phyloP scores from a whole-genome alignment of 2,113 vertebrate genomes.

The Hemichromis elongatus region DNA sequence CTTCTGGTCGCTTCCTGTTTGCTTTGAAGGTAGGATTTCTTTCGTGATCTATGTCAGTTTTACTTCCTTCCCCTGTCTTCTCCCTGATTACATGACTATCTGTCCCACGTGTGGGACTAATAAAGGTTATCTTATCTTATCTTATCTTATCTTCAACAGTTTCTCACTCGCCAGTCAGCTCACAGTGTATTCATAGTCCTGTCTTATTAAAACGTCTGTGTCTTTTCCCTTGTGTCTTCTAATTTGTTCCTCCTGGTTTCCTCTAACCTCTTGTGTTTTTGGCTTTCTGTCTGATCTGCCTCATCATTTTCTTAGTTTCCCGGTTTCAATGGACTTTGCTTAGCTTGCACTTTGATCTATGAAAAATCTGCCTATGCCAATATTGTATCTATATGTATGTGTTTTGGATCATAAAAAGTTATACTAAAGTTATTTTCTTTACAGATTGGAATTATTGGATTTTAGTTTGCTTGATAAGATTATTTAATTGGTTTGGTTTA shows the following conservation, averaged over 20 bases:
- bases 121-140: no score
- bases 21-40: background rate
- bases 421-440: background rate
- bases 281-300: background rate
- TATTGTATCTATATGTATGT: background rate
- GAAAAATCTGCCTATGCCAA: background rate
- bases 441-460: no score
- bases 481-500: no score
- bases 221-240: background rate
- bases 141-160: background rate
- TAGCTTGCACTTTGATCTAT: background rate
- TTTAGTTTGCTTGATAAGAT: no score
- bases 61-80: background rate
- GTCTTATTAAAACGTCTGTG: background rate
- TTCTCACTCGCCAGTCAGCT: background rate
- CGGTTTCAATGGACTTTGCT: background rate
- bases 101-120: no score
- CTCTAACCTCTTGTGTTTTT: background rate
- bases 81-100: background rate
- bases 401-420: background rate
- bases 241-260: background rate
- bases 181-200: background rate
- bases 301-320: background rate
- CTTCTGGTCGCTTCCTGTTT: background rate
- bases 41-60: background rate